phyloP scores from a whole-genome alignment of 1,140 invertebrate species.

The Pristionchus pacificus region DNA sequence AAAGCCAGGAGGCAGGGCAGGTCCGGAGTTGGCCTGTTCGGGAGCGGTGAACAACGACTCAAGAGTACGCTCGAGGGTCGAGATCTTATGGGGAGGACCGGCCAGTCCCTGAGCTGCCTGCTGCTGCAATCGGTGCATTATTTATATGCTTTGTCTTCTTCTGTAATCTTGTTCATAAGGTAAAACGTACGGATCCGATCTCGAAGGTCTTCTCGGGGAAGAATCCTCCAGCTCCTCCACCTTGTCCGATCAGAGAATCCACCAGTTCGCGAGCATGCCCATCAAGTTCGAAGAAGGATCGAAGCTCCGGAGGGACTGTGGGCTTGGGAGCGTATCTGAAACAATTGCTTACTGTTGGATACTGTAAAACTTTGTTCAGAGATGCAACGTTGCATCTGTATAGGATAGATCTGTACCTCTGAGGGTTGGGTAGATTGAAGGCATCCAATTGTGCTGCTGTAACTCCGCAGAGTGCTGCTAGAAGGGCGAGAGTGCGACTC shows the following conservation, averaged over 20 bases:
- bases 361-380: conserved; percentile 1
- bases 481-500: conserved; percentile 13
- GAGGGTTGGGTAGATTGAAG: conserved; percentile 41
- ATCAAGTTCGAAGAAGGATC: conserved; percentile 54
- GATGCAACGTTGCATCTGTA: neutral
- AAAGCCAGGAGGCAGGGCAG: conserved; percentile 51
- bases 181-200: conserved; percentile 32
- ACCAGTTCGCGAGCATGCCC: conserved; percentile 55
- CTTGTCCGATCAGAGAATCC: conserved; percentile 49
- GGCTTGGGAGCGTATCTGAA: conserved; percentile 49
- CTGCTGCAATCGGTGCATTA: too few relatives aligned
- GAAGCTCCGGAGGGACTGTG: conserved; percentile 49
- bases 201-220: conserved; percentile 57
- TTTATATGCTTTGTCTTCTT: conserved; percentile 7
- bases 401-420: neutral
- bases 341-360: conserved; percentile 6
- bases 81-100: conserved; percentile 25
- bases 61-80: conserved; percentile 43
- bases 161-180: neutral
- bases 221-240: conserved; percentile 48
- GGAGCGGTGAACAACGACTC: conserved; percentile 55
- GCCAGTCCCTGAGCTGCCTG: too few relatives aligned
- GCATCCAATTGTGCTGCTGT: conserved; percentile 42
- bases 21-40: conserved; percentile 32
- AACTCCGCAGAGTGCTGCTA: conserved; percentile 24